These are phyloP conservation scores for Pteronura brasiliensis DNA, from an alignment of 2,113 vertebrate species.

Conservation along the genomic window DNA sequence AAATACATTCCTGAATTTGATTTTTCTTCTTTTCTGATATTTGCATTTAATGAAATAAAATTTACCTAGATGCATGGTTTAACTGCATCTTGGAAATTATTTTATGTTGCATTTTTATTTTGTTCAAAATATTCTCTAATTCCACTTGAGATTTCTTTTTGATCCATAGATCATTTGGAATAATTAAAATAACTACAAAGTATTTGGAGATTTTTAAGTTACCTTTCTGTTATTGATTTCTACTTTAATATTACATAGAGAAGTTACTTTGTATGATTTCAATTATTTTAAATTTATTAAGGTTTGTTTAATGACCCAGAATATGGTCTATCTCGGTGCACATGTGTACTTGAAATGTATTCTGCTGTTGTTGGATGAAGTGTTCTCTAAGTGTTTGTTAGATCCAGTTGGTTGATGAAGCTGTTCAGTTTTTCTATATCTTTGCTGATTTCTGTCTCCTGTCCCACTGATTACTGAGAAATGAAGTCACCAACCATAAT, in stretches of 20 bases:
- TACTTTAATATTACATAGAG: not conserved
- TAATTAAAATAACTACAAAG: not conserved
- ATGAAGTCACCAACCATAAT: not conserved
- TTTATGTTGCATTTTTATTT: not conserved
- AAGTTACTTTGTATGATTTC: not conserved
- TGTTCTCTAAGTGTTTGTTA: not conserved
- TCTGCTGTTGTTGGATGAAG: not conserved
- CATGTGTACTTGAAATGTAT: not conserved
- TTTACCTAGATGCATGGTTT: not conserved
- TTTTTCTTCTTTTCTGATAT: not conserved
- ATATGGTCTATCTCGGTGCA: not conserved
- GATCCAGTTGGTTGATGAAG: not conserved
- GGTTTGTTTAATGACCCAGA: not conserved
- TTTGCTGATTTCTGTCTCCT: not conserved
- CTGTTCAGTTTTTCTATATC: not conserved
- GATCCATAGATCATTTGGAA: not conserved
- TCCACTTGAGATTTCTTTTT: not conserved
- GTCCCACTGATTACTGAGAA: not conserved
- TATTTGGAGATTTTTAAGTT: not conserved
- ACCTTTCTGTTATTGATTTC: not conserved
- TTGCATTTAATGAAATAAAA: not conserved
- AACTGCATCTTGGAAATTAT: not conserved
- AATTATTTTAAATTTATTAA: not conserved
- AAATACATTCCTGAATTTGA: not conserved
- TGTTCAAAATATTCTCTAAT: not conserved